phyloP scores from a whole-genome alignment of 2,888 invertebrate species.

The Apantesis nais region DNA sequence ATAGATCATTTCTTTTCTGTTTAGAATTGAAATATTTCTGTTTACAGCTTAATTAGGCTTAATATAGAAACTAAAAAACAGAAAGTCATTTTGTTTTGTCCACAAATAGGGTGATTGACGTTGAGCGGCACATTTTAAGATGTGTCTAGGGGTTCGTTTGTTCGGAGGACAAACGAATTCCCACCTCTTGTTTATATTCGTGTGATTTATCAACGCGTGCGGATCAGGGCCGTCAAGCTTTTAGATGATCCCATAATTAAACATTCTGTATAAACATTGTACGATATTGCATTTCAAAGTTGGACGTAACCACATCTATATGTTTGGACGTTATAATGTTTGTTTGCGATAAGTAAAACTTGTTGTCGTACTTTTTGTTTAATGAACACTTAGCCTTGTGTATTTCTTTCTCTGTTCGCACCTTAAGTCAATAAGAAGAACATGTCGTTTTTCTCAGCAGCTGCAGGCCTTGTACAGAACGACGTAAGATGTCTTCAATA shows the following conservation, averaged over 20 bases:
- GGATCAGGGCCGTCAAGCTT: conserved; percentile 68
- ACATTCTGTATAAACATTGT: conserved; percentile 49
- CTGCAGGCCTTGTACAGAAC: not conserved
- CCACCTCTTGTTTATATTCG: conserved; percentile 73
- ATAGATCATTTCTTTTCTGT: conserved; percentile 11
- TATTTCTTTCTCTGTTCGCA: conserved; percentile 8
- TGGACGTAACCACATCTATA: conserved; percentile 22
- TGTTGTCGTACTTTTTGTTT: conserved; percentile 15
- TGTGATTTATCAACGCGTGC: conserved; percentile 74
- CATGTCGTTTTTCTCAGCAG: not conserved
- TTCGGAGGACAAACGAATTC: conserved; percentile 42
- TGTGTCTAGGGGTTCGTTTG: conserved; percentile 40
- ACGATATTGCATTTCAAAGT: conserved; percentile 45
- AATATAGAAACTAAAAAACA: conserved; percentile 23
- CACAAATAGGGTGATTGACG: conserved; percentile 51
- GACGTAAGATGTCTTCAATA: not conserved
- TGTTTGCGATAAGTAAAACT: conserved; percentile 18
- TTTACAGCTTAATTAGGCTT: conserved; percentile 17
- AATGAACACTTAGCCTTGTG: conserved; percentile 8
- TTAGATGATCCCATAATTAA: conserved; percentile 68
- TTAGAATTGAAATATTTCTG: conserved; percentile 16
- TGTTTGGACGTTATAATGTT: conserved; percentile 23
- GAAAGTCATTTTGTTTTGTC: conserved; percentile 37
- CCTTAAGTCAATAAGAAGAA: not conserved
- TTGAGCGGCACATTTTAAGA: conserved; percentile 50